Percentiles rank a stretch among this genome's conserved stretches.
phyloP scores from a whole-genome alignment of 2,888 invertebrate genomes.

The Isoperla grammatica region DNA sequence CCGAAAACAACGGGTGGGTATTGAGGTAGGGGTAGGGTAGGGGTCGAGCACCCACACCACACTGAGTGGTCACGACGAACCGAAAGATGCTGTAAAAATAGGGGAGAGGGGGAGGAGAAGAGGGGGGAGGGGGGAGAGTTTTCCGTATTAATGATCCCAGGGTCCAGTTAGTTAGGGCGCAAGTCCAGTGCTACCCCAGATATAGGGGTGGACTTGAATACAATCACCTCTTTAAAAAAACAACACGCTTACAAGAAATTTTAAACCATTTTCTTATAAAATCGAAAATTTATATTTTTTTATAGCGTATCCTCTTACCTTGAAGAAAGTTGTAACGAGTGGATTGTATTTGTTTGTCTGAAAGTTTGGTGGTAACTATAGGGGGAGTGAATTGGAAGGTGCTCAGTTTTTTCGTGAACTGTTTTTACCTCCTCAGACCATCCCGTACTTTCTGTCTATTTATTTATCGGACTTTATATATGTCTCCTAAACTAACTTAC shows the following conservation, averaged over 20 bases:
- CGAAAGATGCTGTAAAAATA: slow-evolving; percentile 18
- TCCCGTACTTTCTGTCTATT: slow-evolving; percentile 16
- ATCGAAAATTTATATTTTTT: too few species aligned
- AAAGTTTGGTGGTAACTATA: too few species aligned
- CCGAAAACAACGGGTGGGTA: neutral
- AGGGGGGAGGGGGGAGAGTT: slow-evolving; percentile 13
- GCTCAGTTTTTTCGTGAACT: neutral
- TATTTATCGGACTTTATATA: slow-evolving; percentile 19
- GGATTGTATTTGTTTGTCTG: too few species aligned
- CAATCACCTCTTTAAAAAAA: slow-evolving; percentile 6
- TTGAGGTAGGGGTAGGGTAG: neutral
- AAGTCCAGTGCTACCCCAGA: slow-evolving; percentile 14
- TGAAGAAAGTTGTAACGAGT: too few species aligned
- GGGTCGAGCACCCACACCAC: neutral
- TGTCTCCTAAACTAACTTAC: slow-evolving; percentile 20
- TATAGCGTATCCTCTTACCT: too few species aligned
- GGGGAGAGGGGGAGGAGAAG: slow-evolving; percentile 14
- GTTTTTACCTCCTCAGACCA: slow-evolving; percentile 10
- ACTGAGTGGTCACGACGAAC: slow-evolving; percentile 10
- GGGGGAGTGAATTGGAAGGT: too few species aligned
- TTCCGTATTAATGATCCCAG: slow-evolving; percentile 18
- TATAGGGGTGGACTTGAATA: slow-evolving; percentile 16
- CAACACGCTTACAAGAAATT: neutral
- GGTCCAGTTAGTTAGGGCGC: slow-evolving; percentile 16
- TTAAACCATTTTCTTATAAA: too few species aligned